Conservation (phyloP, 2,113 vertebrate species). For the Erythrocebus patas region DNA sequence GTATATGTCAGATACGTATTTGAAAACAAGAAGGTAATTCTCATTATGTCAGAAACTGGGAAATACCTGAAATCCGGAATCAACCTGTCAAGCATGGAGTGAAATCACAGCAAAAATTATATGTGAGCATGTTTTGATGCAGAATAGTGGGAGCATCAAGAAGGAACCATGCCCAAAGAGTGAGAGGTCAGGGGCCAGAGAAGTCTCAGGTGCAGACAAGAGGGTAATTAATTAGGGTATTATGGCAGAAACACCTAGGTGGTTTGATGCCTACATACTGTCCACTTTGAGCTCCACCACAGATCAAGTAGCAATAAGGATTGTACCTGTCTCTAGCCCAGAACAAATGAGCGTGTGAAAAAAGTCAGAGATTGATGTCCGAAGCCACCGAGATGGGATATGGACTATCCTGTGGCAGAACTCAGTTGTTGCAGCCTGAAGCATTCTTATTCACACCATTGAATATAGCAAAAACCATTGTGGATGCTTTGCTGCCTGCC, state of each 20-base stretch:
- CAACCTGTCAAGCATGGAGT: not conserved
- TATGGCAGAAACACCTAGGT: not conserved
- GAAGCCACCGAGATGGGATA: not conserved
- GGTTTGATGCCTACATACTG: not conserved
- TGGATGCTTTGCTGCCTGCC: not conserved
- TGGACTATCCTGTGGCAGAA: not conserved
- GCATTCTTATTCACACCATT: not conserved
- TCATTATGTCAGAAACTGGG: not conserved
- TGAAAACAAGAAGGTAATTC: not conserved
- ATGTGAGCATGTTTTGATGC: not conserved
- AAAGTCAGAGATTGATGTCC: not conserved
- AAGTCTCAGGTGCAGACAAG: not conserved
- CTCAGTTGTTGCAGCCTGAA: not conserved
- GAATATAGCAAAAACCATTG: not conserved
- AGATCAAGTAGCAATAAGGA: not conserved
- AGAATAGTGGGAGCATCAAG: not conserved
- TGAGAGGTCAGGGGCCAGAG: not conserved
- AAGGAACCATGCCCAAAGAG: not conserved
- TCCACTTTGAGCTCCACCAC: not conserved
- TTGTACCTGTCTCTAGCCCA: not conserved
- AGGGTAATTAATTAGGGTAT: not conserved
- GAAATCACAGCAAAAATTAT: not conserved
- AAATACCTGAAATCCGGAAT: not conserved
- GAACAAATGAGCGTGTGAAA: not conserved
- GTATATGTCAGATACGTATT: not conserved